phyloP scores from a whole-genome alignment of 2,113 vertebrate species.

The Leiothrix lutea region DNA sequence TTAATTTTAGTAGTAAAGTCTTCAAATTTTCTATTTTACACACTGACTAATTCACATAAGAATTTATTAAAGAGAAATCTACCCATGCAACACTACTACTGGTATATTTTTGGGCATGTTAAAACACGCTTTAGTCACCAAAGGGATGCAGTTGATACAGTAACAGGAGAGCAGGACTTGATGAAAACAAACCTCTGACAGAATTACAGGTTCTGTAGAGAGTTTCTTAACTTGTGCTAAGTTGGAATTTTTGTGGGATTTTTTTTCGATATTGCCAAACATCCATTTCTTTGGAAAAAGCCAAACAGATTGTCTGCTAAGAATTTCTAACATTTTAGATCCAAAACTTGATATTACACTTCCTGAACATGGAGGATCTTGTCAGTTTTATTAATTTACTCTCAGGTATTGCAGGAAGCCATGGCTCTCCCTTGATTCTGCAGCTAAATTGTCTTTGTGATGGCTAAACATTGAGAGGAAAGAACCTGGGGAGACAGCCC shows the following conservation, averaged over 20 bases:
- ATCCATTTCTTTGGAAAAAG: neutral
- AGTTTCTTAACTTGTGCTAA: neutral
- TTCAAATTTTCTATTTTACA: neutral
- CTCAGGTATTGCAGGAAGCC: neutral
- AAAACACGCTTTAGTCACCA: neutral
- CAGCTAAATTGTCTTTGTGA: neutral
- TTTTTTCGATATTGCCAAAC: neutral
- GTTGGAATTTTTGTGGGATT: neutral
- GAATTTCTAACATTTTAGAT: neutral
- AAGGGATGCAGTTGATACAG: neutral
- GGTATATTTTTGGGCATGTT: neutral
- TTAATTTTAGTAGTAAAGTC: neutral
- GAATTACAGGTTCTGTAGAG: neutral
- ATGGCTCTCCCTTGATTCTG: neutral
- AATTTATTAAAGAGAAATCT: neutral
- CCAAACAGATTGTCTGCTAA: no score
- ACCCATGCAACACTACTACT: no score
- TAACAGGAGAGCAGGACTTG: neutral
- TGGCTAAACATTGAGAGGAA: neutral
- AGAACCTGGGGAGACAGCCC: no score
- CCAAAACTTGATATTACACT: neutral
- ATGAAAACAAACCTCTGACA: neutral
- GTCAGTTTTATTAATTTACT: neutral
- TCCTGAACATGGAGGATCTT: rapidly evolving
- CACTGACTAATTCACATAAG: neutral